Evolutionary conservation across 2,888 invertebrate species (phyloP).

Genomic region (Macrosiphum euphorbiae): DNA sequence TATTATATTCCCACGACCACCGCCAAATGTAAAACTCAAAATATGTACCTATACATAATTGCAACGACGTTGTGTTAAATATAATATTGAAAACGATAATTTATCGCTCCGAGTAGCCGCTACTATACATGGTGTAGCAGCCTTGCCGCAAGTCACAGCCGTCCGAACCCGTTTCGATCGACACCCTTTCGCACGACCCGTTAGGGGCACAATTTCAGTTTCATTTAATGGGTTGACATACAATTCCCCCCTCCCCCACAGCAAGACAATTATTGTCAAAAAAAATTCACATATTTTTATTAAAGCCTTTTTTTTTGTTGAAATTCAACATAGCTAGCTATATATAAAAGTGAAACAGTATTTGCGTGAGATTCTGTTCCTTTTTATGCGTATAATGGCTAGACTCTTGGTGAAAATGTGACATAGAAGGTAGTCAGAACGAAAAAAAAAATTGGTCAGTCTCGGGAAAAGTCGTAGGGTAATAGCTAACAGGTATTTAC

Average conservation of each 20-base stretch:
- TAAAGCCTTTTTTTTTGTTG: background rate
- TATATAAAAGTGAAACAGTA: too few relatives aligned
- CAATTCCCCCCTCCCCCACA: background rate
- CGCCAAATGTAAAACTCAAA: background rate
- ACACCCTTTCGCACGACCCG: background rate
- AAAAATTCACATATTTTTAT: background rate
- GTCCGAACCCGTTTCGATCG: background rate
- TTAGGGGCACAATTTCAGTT: background rate
- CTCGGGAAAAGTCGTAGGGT: background rate
- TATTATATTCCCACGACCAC: slow-evolving; percentile 29
- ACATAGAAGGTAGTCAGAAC: too few relatives aligned
- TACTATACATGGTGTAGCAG: background rate
- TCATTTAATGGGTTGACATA: background rate
- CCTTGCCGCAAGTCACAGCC: background rate
- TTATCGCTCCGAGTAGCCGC: background rate
- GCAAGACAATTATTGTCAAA: background rate
- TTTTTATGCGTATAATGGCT: too few relatives aligned
- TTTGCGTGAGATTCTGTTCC: too few relatives aligned
- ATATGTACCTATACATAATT: background rate
- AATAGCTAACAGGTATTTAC: background rate
- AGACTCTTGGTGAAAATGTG: too few relatives aligned
- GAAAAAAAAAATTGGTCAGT: background rate
- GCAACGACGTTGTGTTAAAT: background rate
- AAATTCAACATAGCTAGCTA: background rate
- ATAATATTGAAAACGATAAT: background rate